Base-by-base conservation (phyloP, 2,113 vertebrate genomes). In the Gallinago jamesoni region DNA sequence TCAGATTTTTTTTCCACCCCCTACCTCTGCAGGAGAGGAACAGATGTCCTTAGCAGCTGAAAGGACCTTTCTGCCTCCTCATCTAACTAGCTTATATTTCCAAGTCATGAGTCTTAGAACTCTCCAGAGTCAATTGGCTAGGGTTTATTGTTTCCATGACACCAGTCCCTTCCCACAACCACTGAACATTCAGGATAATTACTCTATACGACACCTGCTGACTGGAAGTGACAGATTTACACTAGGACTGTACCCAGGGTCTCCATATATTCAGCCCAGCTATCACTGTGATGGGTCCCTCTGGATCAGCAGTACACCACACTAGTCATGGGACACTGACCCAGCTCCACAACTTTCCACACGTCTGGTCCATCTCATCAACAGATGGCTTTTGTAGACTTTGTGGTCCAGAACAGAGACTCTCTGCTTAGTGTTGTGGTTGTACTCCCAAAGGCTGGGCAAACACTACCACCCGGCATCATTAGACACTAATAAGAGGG, bases 401-500 rank as follows among this genome's bases (percentile, higher is more conserved):
- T 57, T 30, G 14, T 35, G 14, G 10, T 16, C 14, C 64, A 72
- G 23, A 86, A 21, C 6, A 63, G 52, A 78, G 28, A 33, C 2
- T 48, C 19, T 39, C 67, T 55, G 8, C 43, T 72, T 47, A 33
- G 21, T 59, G 39, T 4, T 0, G 1, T 33, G 47, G 14, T 18
- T 82, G 24, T 66, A 53, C 24, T 74, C 30, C 23, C 14, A 83
- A 24, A 59, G 14, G 14, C 20, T 63, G 27, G 7, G 8, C 45
- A 66, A 39, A 0, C 1, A 35, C 11, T 53, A 47, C 62, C 19
- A 53, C 19, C 14, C 8, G 1, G 1, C 2, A 5, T 52, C 3
- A 30, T 41, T 8, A 64, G 41, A 63, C 48, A 62, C 9, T 20
- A 30, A 11, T 15, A 28, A 85, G 63, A 79, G 27, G 30, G 19